Conservation (phyloP, 2,113 vertebrate genomes). For the Stigmatopora argus region DNA sequence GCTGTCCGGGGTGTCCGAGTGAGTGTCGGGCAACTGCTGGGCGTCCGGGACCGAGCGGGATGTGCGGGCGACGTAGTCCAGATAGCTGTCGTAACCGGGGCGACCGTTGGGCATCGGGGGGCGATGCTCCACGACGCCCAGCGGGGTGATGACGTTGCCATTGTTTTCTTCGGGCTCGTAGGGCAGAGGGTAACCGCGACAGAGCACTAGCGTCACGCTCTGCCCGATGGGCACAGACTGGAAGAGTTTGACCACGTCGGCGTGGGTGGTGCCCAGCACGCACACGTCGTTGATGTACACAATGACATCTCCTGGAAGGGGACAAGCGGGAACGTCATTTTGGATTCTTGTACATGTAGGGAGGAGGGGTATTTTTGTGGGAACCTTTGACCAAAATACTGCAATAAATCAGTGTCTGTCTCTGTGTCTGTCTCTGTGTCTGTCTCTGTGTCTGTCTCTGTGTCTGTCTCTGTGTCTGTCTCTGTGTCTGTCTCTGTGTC, state of each 20-base stretch:
- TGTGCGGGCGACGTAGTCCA: conserved; percentile 94
- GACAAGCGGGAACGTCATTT: conserved; percentile 40
- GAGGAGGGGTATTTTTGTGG: too few relatives aligned
- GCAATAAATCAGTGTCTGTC: too few relatives aligned
- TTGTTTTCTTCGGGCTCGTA: conserved; percentile 90
- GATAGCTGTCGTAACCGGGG: conserved; percentile 92
- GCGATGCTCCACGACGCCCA: conserved; percentile 92
- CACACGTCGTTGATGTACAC: conserved; percentile 98
- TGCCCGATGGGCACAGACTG: conserved; percentile 97
- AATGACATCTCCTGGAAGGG: conserved; percentile 87
- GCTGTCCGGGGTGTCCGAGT: conserved; percentile 84
- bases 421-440: too few relatives aligned
- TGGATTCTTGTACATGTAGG: too few relatives aligned
- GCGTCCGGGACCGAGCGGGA: conserved; percentile 76
- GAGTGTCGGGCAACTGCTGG: conserved; percentile 81
- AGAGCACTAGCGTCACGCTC: conserved; percentile 92
- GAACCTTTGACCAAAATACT: too few relatives aligned
- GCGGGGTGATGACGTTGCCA: conserved; percentile 83
- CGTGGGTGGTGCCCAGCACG: conserved; percentile 96
- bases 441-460: too few relatives aligned
- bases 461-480: too few relatives aligned
- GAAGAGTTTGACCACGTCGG: conserved; percentile 98
- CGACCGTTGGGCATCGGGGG: conserved; percentile 90
- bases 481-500: too few relatives aligned
- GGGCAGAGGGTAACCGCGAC: conserved; percentile 93